phyloP scores from a whole-genome alignment of 2,113 vertebrate genomes.

The Cranoglanis bouderius region DNA sequence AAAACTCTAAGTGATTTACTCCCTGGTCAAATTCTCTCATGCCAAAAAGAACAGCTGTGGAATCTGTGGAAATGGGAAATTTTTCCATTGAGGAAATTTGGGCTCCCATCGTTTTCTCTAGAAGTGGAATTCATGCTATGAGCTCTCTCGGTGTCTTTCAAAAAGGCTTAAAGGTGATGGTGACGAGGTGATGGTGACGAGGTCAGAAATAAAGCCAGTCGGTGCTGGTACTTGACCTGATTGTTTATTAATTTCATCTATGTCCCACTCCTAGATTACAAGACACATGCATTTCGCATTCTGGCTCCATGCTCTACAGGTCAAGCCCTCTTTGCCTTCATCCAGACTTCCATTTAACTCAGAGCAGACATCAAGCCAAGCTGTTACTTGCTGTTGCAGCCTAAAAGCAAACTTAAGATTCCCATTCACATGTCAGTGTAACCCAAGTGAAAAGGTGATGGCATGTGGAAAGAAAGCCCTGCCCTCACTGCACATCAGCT shows the following conservation, averaged over 20 bases:
- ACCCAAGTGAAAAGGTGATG: not conserved
- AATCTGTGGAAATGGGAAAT: not conserved
- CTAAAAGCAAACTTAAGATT: not conserved
- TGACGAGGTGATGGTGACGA: not conserved
- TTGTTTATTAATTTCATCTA: not conserved
- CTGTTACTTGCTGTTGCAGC: constrained; percentile 3
- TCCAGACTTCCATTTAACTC: not conserved
- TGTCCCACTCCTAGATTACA: not conserved
- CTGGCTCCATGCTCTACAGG: not conserved
- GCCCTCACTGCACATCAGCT: constrained; percentile 52
- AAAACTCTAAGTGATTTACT: constrained; percentile 1
- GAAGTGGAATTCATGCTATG: not conserved
- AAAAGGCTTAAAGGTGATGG: not conserved
- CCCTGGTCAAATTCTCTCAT: not conserved
- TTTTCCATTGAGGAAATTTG: not conserved
- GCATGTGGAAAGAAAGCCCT: constrained; percentile 46
- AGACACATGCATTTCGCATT: not conserved
- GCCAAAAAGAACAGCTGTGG: not conserved
- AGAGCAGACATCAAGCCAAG: not conserved
- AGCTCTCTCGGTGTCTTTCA: not conserved
- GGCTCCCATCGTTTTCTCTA: not conserved
- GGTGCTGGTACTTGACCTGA: constrained; percentile 22
- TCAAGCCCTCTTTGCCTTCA: not conserved
- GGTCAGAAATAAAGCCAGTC: constrained; percentile 3
- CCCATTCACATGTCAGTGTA: constrained; percentile 8